phyloP scores from a whole-genome alignment of 1,140 invertebrate genomes.

The Helicoverpa armigera region DNA sequence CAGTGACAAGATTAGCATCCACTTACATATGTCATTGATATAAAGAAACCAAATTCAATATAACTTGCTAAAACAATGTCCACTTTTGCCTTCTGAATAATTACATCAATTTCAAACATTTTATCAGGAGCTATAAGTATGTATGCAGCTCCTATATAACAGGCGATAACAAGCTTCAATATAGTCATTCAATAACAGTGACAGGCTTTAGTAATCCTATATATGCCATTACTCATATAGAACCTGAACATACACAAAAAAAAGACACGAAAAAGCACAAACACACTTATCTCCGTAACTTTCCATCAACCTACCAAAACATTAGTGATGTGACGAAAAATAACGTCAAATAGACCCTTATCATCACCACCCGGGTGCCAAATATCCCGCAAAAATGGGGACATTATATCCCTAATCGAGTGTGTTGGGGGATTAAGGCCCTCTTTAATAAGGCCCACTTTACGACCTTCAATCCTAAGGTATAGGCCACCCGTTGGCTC shows the following conservation, averaged over 20 bases:
- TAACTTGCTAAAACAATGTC: too few species aligned
- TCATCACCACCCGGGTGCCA: constrained; percentile 16
- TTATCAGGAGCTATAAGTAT: too few species aligned
- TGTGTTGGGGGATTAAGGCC: background rate
- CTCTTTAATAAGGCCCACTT: constrained; percentile 57
- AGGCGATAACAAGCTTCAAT: too few species aligned
- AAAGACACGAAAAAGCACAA: background rate
- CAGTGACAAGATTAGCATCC: too few species aligned
- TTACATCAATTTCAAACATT: too few species aligned
- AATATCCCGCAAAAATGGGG: constrained; percentile 11
- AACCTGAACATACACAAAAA: background rate
- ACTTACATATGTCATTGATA: too few species aligned
- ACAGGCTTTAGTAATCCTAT: too few species aligned
- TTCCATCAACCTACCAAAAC: background rate
- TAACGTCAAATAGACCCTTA: constrained; percentile 22
- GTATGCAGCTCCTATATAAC: too few species aligned
- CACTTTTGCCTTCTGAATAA: too few species aligned
- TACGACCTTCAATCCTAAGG: constrained; percentile 54
- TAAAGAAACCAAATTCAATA: too few species aligned
- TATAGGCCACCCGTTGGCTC: constrained; percentile 58
- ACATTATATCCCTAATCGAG: constrained; percentile 31
- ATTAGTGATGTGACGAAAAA: constrained; percentile 14
- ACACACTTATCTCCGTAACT: constrained; percentile 16
- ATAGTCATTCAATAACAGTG: too few species aligned
- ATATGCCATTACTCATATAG: too few species aligned